phyloP scores from a whole-genome alignment of 2,797 vertebrate species.

The Okamejei kenojei region DNA sequence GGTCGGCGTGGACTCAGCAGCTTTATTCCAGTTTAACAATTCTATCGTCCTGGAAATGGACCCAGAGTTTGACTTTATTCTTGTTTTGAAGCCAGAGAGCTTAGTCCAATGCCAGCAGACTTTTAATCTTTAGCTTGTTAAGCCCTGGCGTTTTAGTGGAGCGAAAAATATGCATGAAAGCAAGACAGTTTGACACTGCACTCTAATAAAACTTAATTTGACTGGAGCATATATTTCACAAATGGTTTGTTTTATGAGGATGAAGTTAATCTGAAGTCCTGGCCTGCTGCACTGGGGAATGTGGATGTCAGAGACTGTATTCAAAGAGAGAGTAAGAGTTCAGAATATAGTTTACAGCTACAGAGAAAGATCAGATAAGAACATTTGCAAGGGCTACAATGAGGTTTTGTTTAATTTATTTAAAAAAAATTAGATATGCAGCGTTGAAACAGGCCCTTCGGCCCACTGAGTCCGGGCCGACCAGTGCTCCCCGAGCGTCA shows the following conservation, averaged over 20 bases:
- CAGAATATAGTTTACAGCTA: no score
- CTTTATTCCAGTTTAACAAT: no score
- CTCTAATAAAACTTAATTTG: slow-evolving; percentile 8
- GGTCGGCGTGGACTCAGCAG: no score
- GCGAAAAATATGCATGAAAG: neutral
- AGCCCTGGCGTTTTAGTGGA: neutral
- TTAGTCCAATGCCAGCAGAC: neutral
- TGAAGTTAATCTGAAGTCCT: neutral
- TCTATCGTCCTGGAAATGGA: neutral
- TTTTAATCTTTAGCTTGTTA: neutral
- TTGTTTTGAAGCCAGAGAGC: neutral
- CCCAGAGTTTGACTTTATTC: neutral
- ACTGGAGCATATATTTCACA: slow-evolving; percentile 24
- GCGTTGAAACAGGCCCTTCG: no score
- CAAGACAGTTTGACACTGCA: neutral
- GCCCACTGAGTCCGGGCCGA: no score
- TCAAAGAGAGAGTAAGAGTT: neutral
- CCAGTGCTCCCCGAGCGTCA: no score
- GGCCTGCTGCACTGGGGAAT: neutral
- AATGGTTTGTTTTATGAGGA: slow-evolving; percentile 14
- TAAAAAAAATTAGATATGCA: no score
- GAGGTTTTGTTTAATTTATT: no score
- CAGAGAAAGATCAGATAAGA: no score
- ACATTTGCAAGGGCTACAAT: no score
- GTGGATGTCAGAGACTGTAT: neutral